Percentiles rank a stretch among this genome's conserved stretches.
These are phyloP conservation scores for Steatornis caripensis DNA, from an alignment of 2,113 vertebrate species.

Conservation along the genomic window DNA sequence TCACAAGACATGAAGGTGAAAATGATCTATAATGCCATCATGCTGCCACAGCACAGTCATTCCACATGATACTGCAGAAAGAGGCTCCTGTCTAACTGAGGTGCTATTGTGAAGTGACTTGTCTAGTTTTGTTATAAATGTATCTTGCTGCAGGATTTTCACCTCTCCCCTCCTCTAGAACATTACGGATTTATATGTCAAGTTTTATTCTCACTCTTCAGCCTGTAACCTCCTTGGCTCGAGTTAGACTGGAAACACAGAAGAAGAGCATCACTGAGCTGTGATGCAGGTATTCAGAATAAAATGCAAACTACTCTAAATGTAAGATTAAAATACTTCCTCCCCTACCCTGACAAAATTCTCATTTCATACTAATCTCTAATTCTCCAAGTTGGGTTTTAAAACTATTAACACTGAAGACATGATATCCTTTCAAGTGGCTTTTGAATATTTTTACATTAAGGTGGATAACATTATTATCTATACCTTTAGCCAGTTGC, in stretches of 20 bases:
- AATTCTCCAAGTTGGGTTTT: neutral
- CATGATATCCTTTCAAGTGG: neutral
- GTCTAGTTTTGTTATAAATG: neutral
- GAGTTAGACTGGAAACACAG: neutral
- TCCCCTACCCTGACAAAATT: neutral
- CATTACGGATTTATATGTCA: neutral
- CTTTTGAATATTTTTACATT: neutral
- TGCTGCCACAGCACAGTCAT: neutral
- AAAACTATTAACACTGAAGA: neutral
- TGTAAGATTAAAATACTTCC: neutral
- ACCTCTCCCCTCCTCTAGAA: neutral
- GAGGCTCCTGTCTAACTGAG: neutral
- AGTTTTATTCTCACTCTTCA: neutral
- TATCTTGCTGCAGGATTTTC: neutral
- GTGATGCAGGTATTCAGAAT: neutral
- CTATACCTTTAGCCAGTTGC: neutral
- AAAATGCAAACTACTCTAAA: neutral
- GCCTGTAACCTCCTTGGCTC: neutral
- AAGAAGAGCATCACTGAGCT: neutral
- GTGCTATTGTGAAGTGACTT: neutral
- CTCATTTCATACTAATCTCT: neutral
- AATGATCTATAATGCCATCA: rapidly evolving
- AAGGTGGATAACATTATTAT: neutral
- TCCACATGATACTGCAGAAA: neutral
- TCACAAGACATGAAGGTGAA: neutral